Percentiles rank a stretch among this genome's conserved stretches.
These are phyloP conservation scores for Phortica magna DNA, from an alignment of 2,888 invertebrate genomes.

Conservation along the genomic window DNA sequence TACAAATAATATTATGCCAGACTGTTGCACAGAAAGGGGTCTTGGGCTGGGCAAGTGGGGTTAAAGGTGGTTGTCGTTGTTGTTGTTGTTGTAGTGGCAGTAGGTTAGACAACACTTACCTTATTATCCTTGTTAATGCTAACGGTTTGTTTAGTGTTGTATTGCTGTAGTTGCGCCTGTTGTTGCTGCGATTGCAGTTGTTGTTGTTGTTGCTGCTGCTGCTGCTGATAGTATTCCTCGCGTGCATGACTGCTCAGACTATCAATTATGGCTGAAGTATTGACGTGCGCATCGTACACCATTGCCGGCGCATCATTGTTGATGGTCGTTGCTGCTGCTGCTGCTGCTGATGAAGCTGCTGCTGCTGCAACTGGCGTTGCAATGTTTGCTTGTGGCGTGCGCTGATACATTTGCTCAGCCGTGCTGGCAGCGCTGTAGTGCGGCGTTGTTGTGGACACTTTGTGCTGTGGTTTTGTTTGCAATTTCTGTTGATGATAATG, in stretches of 20 bases:
- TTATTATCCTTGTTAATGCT: conserved; percentile 69
- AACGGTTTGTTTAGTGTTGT: conserved; percentile 48
- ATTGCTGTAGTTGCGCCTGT: conserved; percentile 45
- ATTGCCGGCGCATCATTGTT: conserved; percentile 59
- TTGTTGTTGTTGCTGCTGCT: conserved; percentile 52
- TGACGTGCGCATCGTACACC: conserved; percentile 76
- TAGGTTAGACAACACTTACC: conserved; percentile 57
- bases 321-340: conserved; percentile 42
- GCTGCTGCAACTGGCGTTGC: conserved; percentile 49
- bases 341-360: conserved; percentile 48
- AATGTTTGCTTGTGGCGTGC: conserved; percentile 65
- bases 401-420: conserved; percentile 62
- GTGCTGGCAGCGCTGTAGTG: conserved; percentile 35
- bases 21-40: not conserved
- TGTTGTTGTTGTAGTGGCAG: not conserved
- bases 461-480: conserved; percentile 48
- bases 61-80: not conserved
- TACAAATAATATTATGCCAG: not conserved
- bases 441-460: conserved; percentile 47
- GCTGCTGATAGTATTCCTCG: conserved; percentile 77
- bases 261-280: conserved; percentile 77
- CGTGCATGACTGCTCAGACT: conserved; percentile 77
- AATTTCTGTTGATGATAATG: conserved; percentile 33
- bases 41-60: not conserved
- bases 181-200: conserved; percentile 56